Base-by-base conservation (phyloP, 2,113 vertebrate genomes). In the Clinocottus analis region DNA sequence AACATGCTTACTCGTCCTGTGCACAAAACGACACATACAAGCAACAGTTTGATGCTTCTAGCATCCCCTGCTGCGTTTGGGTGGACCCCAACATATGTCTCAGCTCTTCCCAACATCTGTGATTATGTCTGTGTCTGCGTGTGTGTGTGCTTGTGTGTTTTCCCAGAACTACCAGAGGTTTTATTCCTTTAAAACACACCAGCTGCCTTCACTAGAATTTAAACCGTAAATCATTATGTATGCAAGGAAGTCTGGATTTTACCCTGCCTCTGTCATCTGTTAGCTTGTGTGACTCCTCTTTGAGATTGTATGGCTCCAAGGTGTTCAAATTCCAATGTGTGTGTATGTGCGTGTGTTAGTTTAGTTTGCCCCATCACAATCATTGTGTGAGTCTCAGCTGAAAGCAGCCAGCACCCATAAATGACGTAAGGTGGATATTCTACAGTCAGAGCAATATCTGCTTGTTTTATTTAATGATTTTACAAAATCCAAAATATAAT, bases 181-280 rank as follows among this genome's bases (percentile, higher is more conserved):
- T 80, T 43, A 66, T 65, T 73, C 51, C 72, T 47, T 83, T 86
- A 90, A 92, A 89, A 67, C 75, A 69, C 27, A 73, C 87, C 89
- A 89, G 82, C 75, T 87, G 84, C 45, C 70, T 78, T 82, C 69
- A 41, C 61, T 65, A 41, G 53, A 61, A 83, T 83, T 60, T 55
- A 69, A 83, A 87, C 86, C 39, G 5, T 75, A 87, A 68, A 75
- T 69, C n/a, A 37, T 74, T 77, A 41, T 37, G 19, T 63, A 25
- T 69, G 67, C 43, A 58, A 35, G 51, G 56, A 60, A 72, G 19
- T 75, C 27, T 85, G 53, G n/a, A 56, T 61, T 60, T 62, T 9
- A 8, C 29, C 71, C 11, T 58, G 3, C n/a, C 31, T 80, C 67
- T 82, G 72, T 86, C 59, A 72, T 69, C 47, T 66, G 55, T 65